phyloP scores from a whole-genome alignment of 2,797 vertebrate species.

The Coregonus sp. region DNA sequence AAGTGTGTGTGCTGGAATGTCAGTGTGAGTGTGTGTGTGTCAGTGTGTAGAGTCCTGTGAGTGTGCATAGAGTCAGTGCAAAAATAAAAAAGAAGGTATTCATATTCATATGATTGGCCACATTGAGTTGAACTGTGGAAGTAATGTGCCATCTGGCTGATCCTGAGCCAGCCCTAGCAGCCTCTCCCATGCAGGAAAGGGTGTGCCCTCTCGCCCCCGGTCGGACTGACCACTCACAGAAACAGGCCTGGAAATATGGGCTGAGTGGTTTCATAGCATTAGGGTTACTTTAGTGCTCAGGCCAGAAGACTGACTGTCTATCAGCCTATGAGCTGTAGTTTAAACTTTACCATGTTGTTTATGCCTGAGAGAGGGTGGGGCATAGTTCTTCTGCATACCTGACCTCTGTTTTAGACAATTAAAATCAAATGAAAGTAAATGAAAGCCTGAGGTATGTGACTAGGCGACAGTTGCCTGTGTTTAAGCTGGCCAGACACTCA shows the following conservation, averaged over 20 bases:
- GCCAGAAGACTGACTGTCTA: conserved; percentile 45
- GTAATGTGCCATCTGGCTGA: background rate
- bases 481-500: background rate
- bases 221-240: conserved; percentile 56
- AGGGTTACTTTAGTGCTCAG: conserved; percentile 35
- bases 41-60: background rate
- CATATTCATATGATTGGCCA: background rate
- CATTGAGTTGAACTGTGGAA: background rate
- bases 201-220: conserved; percentile 54
- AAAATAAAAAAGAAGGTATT: no score
- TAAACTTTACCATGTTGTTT: background rate
- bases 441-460: background rate
- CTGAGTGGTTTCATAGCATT: conserved; percentile 48
- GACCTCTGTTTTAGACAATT: background rate
- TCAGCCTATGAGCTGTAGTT: conserved; percentile 32
- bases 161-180: conserved; percentile 44
- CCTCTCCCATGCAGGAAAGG: conserved; percentile 62
- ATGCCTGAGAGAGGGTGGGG: background rate
- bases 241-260: conserved; percentile 51
- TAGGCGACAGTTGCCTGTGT: background rate
- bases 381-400: background rate
- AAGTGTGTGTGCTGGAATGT: no score
- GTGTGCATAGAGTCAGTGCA: background rate
- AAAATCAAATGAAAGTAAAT: background rate
- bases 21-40: conserved; percentile 7